Percentiles rank a stretch among this genome's conserved stretches.
Evolutionary conservation across 2,888 invertebrate species (phyloP).

Genomic region (Lapara coniferarum): DNA sequence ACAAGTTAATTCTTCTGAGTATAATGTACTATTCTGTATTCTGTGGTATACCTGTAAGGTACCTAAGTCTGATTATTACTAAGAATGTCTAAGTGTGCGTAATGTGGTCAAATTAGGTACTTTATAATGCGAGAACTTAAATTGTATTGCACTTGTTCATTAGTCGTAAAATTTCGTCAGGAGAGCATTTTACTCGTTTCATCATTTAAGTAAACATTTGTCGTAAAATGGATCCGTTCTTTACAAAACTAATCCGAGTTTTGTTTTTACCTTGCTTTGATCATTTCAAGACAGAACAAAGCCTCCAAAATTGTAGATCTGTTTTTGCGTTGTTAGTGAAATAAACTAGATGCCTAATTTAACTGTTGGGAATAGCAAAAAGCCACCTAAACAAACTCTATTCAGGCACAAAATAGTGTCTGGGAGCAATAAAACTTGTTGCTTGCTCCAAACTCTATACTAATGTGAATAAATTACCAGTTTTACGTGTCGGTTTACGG

Average conservation of each 20-base stretch:
- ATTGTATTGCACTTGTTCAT: neutral
- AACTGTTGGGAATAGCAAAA: neutral
- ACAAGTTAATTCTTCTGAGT: too few species aligned
- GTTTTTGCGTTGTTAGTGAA: neutral
- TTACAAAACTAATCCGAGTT: too few species aligned
- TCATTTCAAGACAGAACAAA: neutral
- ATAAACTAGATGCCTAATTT: conserved; percentile 6
- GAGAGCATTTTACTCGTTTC: neutral
- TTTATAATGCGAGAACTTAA: too few species aligned
- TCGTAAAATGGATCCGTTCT: too few species aligned
- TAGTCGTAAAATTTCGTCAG: too few species aligned
- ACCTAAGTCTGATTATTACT: too few species aligned
- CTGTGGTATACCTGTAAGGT: too few species aligned
- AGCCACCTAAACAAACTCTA: neutral
- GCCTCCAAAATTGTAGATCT: neutral
- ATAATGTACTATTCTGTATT: too few species aligned
- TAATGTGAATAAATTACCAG: conserved; percentile 8
- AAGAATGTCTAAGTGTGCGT: too few species aligned
- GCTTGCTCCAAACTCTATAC: conserved; percentile 6
- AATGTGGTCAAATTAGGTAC: too few species aligned
- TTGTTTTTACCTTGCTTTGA: neutral
- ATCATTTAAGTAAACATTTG: neutral
- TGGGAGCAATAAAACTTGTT: conserved; percentile 21
- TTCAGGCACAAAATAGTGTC: conserved; percentile 4
- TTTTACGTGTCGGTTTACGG: neutral